Percentiles rank a stretch among this genome's conserved stretches.
These are phyloP conservation scores for Paradoxurus hermaphroditus DNA, from an alignment of 2,113 vertebrate species.

Conservation along the genomic window DNA sequence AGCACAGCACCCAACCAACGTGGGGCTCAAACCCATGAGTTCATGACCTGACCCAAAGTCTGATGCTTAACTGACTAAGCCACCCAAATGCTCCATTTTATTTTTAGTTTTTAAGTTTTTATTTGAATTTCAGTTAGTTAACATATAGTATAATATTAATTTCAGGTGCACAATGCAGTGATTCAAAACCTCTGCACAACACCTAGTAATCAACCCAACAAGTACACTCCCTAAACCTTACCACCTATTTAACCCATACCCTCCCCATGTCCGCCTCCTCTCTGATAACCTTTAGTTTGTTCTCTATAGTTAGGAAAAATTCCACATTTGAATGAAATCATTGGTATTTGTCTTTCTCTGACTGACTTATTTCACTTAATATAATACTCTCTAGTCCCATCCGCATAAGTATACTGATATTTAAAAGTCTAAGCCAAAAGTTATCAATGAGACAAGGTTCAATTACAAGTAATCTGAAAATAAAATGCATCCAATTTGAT, in stretches of 20 bases:
- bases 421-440: constrained; percentile 37
- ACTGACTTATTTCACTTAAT: background rate
- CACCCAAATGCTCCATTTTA: background rate
- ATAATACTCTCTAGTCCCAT: background rate
- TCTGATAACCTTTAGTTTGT: background rate
- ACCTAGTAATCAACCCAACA: too few species aligned
- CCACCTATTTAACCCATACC: background rate
- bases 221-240: background rate
- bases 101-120: background rate
- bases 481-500: background rate
- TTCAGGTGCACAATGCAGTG: background rate
- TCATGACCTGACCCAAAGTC: too few species aligned
- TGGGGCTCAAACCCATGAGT: too few species aligned
- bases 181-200: background rate
- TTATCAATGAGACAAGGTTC: background rate
- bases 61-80: too few species aligned
- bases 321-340: background rate
- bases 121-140: background rate
- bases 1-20: too few species aligned
- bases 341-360: background rate
- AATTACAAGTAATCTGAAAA: constrained; percentile 28
- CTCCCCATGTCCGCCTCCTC: background rate
- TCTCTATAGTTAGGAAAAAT: background rate
- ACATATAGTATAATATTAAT: background rate
- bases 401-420: background rate